phyloP scores from a whole-genome alignment of 1,140 invertebrate genomes.

The Procambarus virginalis region DNA sequence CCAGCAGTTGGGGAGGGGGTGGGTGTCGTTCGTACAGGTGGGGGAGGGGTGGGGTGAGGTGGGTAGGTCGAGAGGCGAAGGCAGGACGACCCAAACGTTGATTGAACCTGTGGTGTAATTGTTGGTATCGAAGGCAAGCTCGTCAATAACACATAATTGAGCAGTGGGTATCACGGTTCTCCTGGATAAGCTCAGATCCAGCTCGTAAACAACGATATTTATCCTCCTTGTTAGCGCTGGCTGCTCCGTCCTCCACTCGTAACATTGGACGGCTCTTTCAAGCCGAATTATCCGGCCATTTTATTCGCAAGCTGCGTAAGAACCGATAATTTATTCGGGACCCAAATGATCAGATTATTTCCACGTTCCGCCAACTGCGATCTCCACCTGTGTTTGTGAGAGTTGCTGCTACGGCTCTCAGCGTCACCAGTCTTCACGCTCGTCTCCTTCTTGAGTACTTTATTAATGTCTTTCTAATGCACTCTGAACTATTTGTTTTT shows the following conservation, averaged over 20 bases:
- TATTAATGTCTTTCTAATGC: no score
- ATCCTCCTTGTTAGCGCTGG: slow-evolving; percentile 42
- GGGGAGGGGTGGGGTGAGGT: no score
- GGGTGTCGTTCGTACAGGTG: no score
- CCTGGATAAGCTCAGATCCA: slow-evolving; percentile 43
- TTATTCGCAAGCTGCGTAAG: slow-evolving; percentile 41
- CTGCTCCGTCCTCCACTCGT: slow-evolving; percentile 4
- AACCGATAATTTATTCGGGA: slow-evolving; percentile 50
- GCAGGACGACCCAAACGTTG: slow-evolving; percentile 16
- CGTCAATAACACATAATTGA: slow-evolving; percentile 58
- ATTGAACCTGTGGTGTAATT: slow-evolving; percentile 33
- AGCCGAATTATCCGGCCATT: slow-evolving; percentile 26
- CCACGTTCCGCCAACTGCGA: slow-evolving; percentile 5
- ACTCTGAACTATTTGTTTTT: no score
- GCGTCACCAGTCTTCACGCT: no score
- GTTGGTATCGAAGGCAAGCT: slow-evolving; percentile 42
- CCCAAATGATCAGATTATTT: slow-evolving; percentile 20
- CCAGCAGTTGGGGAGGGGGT: no score
- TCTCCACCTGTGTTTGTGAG: neutral
- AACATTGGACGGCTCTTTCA: slow-evolving; percentile 46
- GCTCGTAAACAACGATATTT: slow-evolving; percentile 44
- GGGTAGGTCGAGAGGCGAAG: neutral
- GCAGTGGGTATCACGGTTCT: slow-evolving; percentile 48
- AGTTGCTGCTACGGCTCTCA: no score
- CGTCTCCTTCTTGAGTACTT: no score